phyloP scores from a whole-genome alignment of 2,113 vertebrate genomes.

The Oryzias javanicus region DNA sequence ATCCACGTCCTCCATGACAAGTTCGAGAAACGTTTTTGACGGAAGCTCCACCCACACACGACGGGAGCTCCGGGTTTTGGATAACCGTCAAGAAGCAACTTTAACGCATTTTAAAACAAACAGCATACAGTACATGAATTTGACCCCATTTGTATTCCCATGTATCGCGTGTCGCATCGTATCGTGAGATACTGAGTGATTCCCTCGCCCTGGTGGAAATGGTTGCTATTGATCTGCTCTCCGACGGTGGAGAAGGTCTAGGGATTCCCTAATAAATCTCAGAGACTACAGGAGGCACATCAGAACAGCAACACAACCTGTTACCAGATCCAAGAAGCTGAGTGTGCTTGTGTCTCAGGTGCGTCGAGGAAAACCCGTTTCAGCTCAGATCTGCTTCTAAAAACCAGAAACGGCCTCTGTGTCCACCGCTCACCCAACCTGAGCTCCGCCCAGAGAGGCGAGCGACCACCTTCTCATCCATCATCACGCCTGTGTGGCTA shows the following conservation, averaged over 20 bases:
- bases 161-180: no score
- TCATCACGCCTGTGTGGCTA: constrained; percentile 50
- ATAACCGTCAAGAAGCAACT: no score
- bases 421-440: constrained; percentile 16
- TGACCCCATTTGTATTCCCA: no score
- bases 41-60: no score
- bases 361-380: not conserved
- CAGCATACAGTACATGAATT: no score
- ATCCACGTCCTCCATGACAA: no score
- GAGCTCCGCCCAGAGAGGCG: constrained; percentile 37
- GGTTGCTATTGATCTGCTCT: constrained; percentile 61
- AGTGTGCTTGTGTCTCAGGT: not conserved
- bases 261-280: constrained; percentile 68
- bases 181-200: no score
- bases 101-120: no score
- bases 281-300: constrained; percentile 50
- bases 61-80: no score
- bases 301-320: constrained; percentile 13
- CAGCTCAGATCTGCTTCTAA: constrained; percentile 11
- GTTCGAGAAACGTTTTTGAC: no score
- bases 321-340: constrained; percentile 9
- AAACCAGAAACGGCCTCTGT: constrained; percentile 18
- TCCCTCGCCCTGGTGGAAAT: no score
- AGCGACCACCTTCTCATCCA: constrained; percentile 16
- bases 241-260: constrained; percentile 61